Percentiles rank a stretch among this genome's conserved stretches.
Conservation (phyloP, 1,140 invertebrate species). For the Hycleus phaleratus region DNA sequence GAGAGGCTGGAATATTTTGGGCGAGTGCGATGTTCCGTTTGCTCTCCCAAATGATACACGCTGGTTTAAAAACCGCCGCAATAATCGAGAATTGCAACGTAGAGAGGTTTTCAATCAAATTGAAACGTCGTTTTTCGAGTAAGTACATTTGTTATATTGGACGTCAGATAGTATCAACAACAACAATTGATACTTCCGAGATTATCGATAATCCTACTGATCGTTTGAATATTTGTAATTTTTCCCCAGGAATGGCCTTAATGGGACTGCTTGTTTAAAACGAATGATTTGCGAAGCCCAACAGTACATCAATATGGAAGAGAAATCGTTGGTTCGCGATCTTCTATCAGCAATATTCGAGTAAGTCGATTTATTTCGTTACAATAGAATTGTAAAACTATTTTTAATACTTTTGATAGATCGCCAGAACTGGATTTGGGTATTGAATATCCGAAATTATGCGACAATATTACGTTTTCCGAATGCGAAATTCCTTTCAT, state of each 20-base stretch:
- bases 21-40: slow-evolving; percentile 25
- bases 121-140: slow-evolving; percentile 14
- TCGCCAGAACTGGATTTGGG: slow-evolving; percentile 8
- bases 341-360: slow-evolving; percentile 55
- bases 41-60: slow-evolving; percentile 20
- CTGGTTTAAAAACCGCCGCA: not conserved
- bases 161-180: no score
- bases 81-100: slow-evolving; percentile 11
- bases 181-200: no score
- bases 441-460: slow-evolving; percentile 14
- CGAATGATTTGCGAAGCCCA: slow-evolving; percentile 59
- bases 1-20: slow-evolving; percentile 13
- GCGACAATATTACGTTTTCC: slow-evolving; percentile 2
- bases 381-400: no score
- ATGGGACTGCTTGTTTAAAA: slow-evolving; percentile 56
- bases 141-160: not conserved
- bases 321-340: slow-evolving; percentile 58
- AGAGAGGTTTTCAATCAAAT: slow-evolving; percentile 18
- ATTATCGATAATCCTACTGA: no score
- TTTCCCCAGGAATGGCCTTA: slow-evolving; percentile 49
- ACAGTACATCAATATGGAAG: slow-evolving; percentile 47
- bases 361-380: slow-evolving; percentile 40
- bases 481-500: slow-evolving; percentile 22
- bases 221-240: not conserved
- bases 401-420: slow-evolving; percentile 5